These are phyloP conservation scores for Lates japonicus DNA, from an alignment of 2,797 vertebrate genomes.

Conservation along the genomic window DNA sequence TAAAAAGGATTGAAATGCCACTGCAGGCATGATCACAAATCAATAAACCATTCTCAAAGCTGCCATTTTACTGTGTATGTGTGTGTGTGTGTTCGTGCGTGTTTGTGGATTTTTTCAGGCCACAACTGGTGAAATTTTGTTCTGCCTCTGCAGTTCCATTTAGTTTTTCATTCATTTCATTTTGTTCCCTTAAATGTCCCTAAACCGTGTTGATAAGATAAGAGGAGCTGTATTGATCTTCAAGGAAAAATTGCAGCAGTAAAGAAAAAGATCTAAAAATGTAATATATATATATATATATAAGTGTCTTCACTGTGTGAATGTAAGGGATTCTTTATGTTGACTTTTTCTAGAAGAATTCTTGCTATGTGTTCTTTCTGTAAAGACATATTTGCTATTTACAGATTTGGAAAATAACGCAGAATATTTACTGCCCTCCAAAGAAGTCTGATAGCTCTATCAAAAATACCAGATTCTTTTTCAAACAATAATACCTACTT, in stretches of 20 bases:
- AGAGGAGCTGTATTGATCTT: constrained; percentile 49
- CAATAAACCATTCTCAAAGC: constrained; percentile 64
- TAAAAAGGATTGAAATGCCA: constrained; percentile 73
- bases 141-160: constrained; percentile 37
- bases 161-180: constrained; percentile 32
- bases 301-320: neutral
- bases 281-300: neutral
- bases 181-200: constrained; percentile 33
- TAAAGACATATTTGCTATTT: neutral
- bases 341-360: neutral
- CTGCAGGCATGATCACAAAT: constrained; percentile 74
- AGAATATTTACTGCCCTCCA: neutral
- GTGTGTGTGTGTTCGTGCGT: constrained; percentile 9
- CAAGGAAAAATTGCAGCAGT: constrained; percentile 7
- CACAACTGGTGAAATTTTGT: constrained; percentile 4
- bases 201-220: constrained; percentile 39
- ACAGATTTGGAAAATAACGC: neutral
- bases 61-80: constrained; percentile 42
- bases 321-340: neutral
- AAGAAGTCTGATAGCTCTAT: neutral
- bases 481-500: too few species aligned
- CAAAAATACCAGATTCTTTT: neutral
- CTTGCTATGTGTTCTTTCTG: neutral
- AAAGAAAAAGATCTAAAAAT: constrained; percentile 1
- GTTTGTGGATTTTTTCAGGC: neutral